phyloP scores from a whole-genome alignment of 2,113 vertebrate species.

The Gyps fulvus region DNA sequence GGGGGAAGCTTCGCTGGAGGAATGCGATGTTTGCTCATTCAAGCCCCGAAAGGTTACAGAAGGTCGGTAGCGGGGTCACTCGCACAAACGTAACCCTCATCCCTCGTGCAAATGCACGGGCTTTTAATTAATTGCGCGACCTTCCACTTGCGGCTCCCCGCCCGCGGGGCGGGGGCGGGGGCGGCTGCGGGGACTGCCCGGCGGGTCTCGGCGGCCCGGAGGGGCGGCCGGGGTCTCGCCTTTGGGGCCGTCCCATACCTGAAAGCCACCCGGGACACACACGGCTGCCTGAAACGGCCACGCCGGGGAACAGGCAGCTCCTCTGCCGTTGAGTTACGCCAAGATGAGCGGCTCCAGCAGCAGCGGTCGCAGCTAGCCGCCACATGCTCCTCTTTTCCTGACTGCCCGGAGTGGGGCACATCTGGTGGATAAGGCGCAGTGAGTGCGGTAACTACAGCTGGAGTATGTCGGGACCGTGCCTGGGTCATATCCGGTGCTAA shows the following conservation, averaged over 20 bases:
- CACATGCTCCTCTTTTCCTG: not conserved
- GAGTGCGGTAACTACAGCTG: not conserved
- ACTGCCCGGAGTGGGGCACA: not conserved
- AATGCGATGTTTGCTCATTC: not conserved
- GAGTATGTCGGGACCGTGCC: not conserved
- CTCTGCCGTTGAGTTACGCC: not conserved
- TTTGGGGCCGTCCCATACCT: not conserved
- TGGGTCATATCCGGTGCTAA: not conserved
- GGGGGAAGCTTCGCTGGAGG: not conserved
- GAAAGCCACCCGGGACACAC: not conserved
- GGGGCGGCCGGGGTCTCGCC: no score
- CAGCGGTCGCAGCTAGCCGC: not conserved
- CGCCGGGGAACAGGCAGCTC: no score
- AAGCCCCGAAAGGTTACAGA: not conserved
- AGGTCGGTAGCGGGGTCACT: not conserved
- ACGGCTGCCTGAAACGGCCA: not conserved
- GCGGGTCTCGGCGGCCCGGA: accelerated
- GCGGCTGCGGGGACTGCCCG: not conserved
- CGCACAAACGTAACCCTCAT: not conserved
- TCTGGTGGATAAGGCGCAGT: not conserved
- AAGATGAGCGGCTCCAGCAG: not conserved
- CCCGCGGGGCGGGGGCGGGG: no score
- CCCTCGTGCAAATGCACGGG: accelerated
- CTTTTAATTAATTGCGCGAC: not conserved
- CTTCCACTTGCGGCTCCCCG: not conserved